Base-by-base conservation (phyloP, 1,140 invertebrate species). In the Dryas iulia region DNA sequence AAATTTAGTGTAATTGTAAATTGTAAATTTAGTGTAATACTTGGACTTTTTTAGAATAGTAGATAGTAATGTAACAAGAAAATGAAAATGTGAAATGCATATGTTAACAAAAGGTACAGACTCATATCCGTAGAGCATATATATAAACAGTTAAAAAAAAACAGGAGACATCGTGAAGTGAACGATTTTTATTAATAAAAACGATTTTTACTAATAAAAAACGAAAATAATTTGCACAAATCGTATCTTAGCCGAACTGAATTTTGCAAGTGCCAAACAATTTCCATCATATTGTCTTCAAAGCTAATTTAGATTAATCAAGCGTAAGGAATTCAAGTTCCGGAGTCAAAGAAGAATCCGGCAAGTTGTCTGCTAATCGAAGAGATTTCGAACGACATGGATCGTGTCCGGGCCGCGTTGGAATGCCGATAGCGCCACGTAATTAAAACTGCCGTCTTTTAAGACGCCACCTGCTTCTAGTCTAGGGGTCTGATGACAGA, bases 361-460 rank as follows among this genome's bases (percentile, higher is more conserved):
- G 54, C 47, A 59, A 71, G 62, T 59, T 72, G 60, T 67, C 33
- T 69, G 69, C 61, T 72, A 72, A 75, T 70, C 71, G 66, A 66
- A 71, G 39, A 67, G 69, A 77, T 77, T 77, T 67, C 75, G 67
- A n/a, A 72, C 67, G 59, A 69, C 66, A 73, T 35, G 68, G 66
- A 73, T 73, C 65, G 64, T 62, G 64, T 66, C 70, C 56, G 63
- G 63, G 35, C 47, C 23, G 59, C 58, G 54, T 52, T 28, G 75
- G 75, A 74, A 77, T 77, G 72, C 59, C 72, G 75, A 74, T 77
- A 71, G 72, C 66, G 53, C 25, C 64, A 67, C 69, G 75, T 72
- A 74, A 77, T 77, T 77, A 77, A 73, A 77, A 70, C 70, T 70
- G 72, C 72, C 65, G 72, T 59, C 72, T 74, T 74, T 72, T 77